Percentiles rank a stretch among this genome's conserved stretches.
Conservation (phyloP, 2,113 vertebrate species). For the Romanogobio albipinnatus region DNA sequence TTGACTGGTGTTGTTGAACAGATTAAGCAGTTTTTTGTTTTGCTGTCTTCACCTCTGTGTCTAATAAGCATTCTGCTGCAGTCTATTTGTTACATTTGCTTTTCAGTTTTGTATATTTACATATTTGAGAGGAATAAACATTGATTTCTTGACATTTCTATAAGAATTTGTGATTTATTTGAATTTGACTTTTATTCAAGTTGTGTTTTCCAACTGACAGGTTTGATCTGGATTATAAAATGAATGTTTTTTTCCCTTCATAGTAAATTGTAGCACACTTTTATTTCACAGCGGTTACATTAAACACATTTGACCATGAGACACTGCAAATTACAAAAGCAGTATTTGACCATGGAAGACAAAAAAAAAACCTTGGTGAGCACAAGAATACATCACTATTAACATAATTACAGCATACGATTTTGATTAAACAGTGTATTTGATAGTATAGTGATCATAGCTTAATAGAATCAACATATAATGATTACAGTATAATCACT, state of each 20-base stretch:
- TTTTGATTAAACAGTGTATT: neutral
- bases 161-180: constrained; percentile 13
- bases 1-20: neutral
- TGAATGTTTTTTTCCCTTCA: neutral
- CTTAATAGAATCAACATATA: neutral
- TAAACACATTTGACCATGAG: neutral
- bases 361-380: neutral
- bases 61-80: constrained; percentile 26
- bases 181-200: neutral
- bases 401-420: neutral
- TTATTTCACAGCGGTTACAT: neutral
- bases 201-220: neutral
- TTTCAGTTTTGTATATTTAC: constrained; percentile 69
- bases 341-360: neutral
- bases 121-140: constrained; percentile 69
- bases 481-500: neutral
- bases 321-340: constrained; percentile 22
- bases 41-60: constrained; percentile 3
- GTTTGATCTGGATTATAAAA: neutral
- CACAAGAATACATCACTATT: neutral
- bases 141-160: constrained; percentile 65
- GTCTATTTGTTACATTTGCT: constrained; percentile 47
- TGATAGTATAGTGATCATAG: neutral
- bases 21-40: constrained; percentile 1
- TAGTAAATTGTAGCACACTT: neutral